These are phyloP conservation scores for Sebastes variabilis DNA, from an alignment of 2,797 vertebrate species.

Conservation along the genomic window DNA sequence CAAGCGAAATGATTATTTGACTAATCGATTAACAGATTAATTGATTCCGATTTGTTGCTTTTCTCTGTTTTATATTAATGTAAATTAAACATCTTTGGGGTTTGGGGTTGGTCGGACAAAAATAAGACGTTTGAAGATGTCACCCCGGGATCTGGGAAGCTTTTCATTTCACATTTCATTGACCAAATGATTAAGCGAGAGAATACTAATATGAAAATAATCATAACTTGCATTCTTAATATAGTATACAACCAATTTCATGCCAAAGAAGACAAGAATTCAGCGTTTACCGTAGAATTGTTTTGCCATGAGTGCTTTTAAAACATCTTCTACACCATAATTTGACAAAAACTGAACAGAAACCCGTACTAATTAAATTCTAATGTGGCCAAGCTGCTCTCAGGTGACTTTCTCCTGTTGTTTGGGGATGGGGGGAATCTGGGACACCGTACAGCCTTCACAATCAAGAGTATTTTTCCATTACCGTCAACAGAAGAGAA, in stretches of 20 bases:
- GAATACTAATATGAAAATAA: background rate
- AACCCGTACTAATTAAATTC: background rate
- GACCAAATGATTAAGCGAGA: background rate
- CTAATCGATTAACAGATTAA: background rate
- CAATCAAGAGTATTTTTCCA: background rate
- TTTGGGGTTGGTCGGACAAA: background rate
- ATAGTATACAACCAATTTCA: background rate
- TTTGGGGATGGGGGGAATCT: background rate
- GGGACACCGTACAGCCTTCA: background rate
- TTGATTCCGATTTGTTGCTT: background rate
- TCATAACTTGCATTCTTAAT: background rate
- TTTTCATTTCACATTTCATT: background rate
- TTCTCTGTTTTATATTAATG: background rate
- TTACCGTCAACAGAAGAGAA: background rate
- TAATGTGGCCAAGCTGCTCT: background rate
- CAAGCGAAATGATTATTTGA: background rate
- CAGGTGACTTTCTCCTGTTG: background rate
- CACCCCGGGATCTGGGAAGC: background rate
- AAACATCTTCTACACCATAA: background rate
- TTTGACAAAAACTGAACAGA: background rate
- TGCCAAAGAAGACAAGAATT: background rate
- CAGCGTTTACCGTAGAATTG: background rate
- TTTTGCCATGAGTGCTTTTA: background rate
- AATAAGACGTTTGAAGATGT: background rate
- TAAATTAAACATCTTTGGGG: background rate